Percentiles rank a stretch among this genome's conserved stretches.
Evolutionary conservation across 2,113 vertebrate genomes (phyloP).

Genomic region (Trichomycterus rosablanca): DNA sequence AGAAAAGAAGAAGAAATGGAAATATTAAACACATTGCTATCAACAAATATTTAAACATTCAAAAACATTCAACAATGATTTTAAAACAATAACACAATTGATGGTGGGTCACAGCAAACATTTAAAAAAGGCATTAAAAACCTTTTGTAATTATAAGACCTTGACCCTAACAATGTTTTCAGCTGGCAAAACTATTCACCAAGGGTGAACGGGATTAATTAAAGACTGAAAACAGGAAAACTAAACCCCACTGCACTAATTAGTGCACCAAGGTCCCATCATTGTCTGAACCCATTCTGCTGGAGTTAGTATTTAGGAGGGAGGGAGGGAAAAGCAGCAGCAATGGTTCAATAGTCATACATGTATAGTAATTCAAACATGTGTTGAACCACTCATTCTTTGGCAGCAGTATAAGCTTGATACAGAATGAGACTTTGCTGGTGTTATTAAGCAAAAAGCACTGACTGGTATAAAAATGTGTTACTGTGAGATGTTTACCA

Average conservation of each 20-base stretch:
- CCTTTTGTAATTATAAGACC: background rate
- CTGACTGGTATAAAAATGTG: background rate
- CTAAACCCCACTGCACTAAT: slow-evolving; percentile 10
- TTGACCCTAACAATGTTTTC: slow-evolving; percentile 6
- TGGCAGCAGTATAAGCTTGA: slow-evolving; percentile 15
- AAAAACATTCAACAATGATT: no score
- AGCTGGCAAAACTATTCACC: slow-evolving; percentile 16
- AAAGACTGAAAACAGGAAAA: slow-evolving; percentile 5
- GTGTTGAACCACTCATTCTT: slow-evolving; percentile 22
- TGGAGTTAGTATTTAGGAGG: slow-evolving; percentile 27
- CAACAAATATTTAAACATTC: background rate
- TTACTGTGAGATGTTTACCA: background rate
- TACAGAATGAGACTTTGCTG: slow-evolving; percentile 16
- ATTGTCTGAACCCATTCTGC: slow-evolving; percentile 36
- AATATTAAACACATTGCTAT: background rate
- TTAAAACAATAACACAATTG: background rate
- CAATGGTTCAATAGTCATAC: slow-evolving; percentile 13
- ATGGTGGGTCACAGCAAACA: background rate
- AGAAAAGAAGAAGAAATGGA: slow-evolving; percentile 40
- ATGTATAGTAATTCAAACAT: slow-evolving; percentile 3
- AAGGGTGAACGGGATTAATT: background rate
- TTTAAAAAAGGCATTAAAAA: background rate
- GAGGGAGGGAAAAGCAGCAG: background rate
- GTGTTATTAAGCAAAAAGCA: slow-evolving; percentile 8
- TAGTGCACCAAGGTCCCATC: slow-evolving; percentile 30